Base-by-base conservation (phyloP, 2,888 invertebrate species). In the Chelonus formosanus region DNA sequence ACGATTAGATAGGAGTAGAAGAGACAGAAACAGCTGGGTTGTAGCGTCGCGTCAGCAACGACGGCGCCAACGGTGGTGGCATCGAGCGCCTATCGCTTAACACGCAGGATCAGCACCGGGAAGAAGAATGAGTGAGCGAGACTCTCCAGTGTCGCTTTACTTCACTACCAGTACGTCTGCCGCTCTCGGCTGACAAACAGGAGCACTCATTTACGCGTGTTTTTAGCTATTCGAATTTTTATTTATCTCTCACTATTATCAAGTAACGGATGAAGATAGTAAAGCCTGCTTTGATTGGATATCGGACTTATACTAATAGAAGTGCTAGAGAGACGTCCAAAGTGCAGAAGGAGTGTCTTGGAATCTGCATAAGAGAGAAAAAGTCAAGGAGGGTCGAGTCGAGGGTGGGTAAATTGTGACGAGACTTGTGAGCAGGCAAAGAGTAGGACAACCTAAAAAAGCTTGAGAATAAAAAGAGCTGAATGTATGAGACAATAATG, bases 81-180 rank as follows among this genome's bases (percentile, higher is more conserved):
- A 52, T 67, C 70, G 74, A 74, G 73, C 77, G 77, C 74, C 75
- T 75, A 75, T 71, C 74, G 78, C 78, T 80, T 76, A 80, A 75
- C 80, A 80, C 81, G 80, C 79, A 79, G 81, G 80, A 79, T 79
- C 80, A 69, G 72, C 73, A 72, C 71, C 70, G 70, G 70, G 73
- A 70, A 71, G 71, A 71, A 70, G 71, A 73, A 74, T 73, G 74
- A 56, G 50, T 20, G 61, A 66, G 61, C 31, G 63, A 61, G 65
- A 45, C 57, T 53, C 65, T 53, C 69, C 65, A 67, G 67, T 61
- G 55, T 67, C 63, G 65, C 58, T 65, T 35, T 63, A 70, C 71
- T 65, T 65, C 36, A 64, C 70, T 72, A 73, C 70, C 70, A 76
- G 77, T 75, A 73, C 72, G 72, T 75, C 72, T 74, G 75, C 71